A percentile compares a stretch with the other conserved stretches of the same genome.
Conservation (phyloP, 2,888 invertebrate genomes). For the Lepidocyrtinus sp. region DNA sequence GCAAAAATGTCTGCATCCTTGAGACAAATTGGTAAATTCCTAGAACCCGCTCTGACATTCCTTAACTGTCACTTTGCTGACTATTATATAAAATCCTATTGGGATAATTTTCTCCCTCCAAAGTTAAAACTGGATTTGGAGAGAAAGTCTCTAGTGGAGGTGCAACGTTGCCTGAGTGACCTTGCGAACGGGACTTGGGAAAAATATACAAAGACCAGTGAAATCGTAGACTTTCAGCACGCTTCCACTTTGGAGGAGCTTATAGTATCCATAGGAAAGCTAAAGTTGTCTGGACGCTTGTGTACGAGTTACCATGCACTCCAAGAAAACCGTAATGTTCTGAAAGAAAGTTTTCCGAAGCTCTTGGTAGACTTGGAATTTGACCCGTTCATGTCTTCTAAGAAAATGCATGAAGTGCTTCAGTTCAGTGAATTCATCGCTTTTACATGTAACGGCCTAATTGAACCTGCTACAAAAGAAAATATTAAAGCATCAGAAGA, state of each 20-base stretch:
- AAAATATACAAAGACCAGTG: conserved; percentile 11
- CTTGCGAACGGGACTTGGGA: conserved; percentile 70
- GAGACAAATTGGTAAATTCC: conserved; percentile 72
- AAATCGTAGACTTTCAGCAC: conserved; percentile 21
- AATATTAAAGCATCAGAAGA: conserved; percentile 61
- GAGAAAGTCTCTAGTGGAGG: conserved; percentile 58
- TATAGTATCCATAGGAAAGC: conserved; percentile 37
- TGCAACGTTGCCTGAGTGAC: conserved; percentile 35
- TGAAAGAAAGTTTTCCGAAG: conserved; percentile 17
- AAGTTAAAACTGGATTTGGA: conserved; percentile 76
- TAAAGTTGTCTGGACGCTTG: conserved; percentile 31
- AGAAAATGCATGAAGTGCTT: conserved; percentile 87
- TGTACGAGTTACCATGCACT: conserved; percentile 31
- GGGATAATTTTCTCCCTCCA: conserved; percentile 77
- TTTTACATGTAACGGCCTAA: conserved; percentile 16
- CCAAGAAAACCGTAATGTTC: conserved; percentile 6
- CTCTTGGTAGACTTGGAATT: conserved; percentile 54
- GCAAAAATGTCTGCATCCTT: conserved; percentile 72
- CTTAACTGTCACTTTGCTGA: conserved; percentile 86
- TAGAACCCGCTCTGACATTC: conserved; percentile 78
- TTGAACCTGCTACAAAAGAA: conserved; percentile 71
- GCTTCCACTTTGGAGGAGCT: conserved; percentile 38
- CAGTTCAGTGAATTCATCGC: conserved; percentile 77
- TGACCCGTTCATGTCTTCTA: conserved; percentile 80
- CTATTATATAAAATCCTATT: conserved; percentile 80